These are phyloP conservation scores for Phaethon lepturus DNA, from an alignment of 2,113 vertebrate species.

Conservation along the genomic window DNA sequence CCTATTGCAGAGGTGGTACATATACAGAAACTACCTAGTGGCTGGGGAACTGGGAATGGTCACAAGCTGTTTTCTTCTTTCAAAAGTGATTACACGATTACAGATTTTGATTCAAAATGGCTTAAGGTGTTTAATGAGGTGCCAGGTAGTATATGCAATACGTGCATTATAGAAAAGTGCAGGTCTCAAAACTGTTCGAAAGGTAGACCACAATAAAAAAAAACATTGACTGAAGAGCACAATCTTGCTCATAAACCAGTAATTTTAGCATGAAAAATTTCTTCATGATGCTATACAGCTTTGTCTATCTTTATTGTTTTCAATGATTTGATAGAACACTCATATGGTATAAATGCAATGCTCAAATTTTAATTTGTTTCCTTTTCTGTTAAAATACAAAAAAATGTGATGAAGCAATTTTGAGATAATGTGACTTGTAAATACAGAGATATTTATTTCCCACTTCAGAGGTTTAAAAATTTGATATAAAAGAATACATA, in stretches of 20 bases:
- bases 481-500: background rate
- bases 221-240: background rate
- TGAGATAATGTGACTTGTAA: background rate
- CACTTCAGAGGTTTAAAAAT: background rate
- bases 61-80: background rate
- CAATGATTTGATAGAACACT: background rate
- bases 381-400: background rate
- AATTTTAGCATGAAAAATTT: background rate
- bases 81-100: background rate
- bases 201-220: background rate
- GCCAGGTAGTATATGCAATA: background rate
- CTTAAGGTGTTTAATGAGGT: background rate
- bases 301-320: background rate
- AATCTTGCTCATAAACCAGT: background rate
- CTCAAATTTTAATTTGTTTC: background rate
- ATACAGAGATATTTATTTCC: background rate
- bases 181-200: background rate
- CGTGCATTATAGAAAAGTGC: background rate
- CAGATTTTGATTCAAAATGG: constrained; percentile 1
- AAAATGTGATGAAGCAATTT: background rate
- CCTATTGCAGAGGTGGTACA: background rate
- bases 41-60: background rate
- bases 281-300: background rate
- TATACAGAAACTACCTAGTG: background rate
- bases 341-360: background rate